A percentile compares a stretch with the other conserved stretches of the same genome.
These are phyloP conservation scores for Oxytorus armatus DNA, from an alignment of 2,888 invertebrate genomes.

Conservation along the genomic window DNA sequence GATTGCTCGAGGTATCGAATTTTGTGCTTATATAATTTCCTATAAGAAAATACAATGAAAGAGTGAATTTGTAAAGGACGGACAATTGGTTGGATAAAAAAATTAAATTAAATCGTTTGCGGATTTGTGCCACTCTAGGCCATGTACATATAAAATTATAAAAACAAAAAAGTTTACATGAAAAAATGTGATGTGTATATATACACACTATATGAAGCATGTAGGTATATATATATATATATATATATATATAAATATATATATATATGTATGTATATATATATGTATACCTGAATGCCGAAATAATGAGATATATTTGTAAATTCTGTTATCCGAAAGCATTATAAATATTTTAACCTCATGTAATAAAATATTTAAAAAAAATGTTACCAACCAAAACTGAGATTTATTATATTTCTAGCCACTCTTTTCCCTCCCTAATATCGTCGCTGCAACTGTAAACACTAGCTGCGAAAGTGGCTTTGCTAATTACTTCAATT, in stretches of 20 bases:
- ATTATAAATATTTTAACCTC: constrained; percentile 84
- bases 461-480: too few species aligned
- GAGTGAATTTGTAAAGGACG: constrained; percentile 51
- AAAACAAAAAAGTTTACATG: constrained; percentile 77
- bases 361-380: constrained; percentile 84
- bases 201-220: constrained; percentile 74
- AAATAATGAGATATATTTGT: constrained; percentile 83
- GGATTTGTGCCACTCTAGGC: constrained; percentile 80
- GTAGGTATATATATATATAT: constrained; percentile 4
- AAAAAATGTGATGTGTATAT: constrained; percentile 80
- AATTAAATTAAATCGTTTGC: constrained; percentile 72
- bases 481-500: constrained; percentile 1
- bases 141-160: constrained; percentile 77
- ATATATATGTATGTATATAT: constrained; percentile 77
- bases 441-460: background rate
- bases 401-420: background rate
- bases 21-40: constrained; percentile 64
- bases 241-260: constrained; percentile 8
- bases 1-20: constrained; percentile 64
- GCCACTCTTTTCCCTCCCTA: background rate
- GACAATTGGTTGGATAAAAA: constrained; percentile 61
- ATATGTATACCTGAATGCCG: constrained; percentile 76
- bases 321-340: constrained; percentile 83
- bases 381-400: constrained; percentile 82
- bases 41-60: constrained; percentile 32